Conservation (phyloP, 2,888 invertebrate species). For the Conus canariensis region DNA sequence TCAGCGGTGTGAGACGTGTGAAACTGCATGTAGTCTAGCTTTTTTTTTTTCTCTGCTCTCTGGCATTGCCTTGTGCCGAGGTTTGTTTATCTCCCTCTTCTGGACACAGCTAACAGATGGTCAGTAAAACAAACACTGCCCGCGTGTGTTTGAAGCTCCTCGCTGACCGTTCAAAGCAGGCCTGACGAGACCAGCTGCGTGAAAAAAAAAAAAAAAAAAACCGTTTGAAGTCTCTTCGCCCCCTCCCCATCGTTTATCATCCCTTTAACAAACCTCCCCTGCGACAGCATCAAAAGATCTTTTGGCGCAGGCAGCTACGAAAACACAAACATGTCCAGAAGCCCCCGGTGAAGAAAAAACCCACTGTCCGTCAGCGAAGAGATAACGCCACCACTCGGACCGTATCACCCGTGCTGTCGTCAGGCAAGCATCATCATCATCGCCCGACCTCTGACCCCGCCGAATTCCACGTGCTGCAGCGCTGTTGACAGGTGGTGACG, state of each 20-base stretch:
- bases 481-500: slow-evolving; percentile 34
- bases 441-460: not conserved
- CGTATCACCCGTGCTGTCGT: slow-evolving; percentile 7
- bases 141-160: too few relatives aligned
- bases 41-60: too few relatives aligned
- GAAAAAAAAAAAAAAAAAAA: not conserved
- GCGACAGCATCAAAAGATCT: not conserved
- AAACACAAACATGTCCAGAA: not conserved
- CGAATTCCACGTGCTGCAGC: slow-evolving; percentile 23
- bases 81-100: too few relatives aligned
- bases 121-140: too few relatives aligned
- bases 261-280: not conserved
- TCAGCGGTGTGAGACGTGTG: too few relatives aligned
- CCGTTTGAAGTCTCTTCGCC: not conserved
- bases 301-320: too few relatives aligned
- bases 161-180: too few relatives aligned
- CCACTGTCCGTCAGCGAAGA: not conserved
- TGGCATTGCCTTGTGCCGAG: too few relatives aligned
- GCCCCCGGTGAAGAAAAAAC: not conserved
- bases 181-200: not conserved
- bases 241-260: not conserved
- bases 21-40: too few relatives aligned
- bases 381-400: slow-evolving; percentile 12
- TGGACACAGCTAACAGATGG: too few relatives aligned
- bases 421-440: not conserved